Evolutionary conservation across 2,113 vertebrate genomes (phyloP).

Genomic region (Sander vitreus): DNA sequence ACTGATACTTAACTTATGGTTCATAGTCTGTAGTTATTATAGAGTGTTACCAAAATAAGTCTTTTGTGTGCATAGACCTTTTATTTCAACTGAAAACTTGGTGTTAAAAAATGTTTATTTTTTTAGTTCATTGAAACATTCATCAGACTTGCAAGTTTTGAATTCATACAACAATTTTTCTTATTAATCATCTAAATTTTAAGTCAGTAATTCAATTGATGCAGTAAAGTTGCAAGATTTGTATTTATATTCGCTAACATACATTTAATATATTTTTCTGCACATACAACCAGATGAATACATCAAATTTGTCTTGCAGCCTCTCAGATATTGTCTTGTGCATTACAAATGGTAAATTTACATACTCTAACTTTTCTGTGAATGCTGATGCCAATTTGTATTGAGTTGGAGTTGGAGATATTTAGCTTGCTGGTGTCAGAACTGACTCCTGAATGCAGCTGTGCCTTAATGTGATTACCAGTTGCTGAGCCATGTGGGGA

Average conservation of each 20-base stretch:
- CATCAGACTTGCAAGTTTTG: background rate
- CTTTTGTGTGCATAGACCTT: too few species aligned
- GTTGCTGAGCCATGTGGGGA: slow-evolving; percentile 59
- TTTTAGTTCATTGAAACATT: too few species aligned
- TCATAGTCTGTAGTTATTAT: too few species aligned
- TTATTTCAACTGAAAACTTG: too few species aligned
- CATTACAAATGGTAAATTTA: slow-evolving; percentile 63
- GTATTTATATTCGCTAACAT: background rate
- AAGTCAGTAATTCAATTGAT: background rate
- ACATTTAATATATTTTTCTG: slow-evolving; percentile 8
- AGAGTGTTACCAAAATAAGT: too few species aligned
- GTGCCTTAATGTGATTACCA: slow-evolving; percentile 69
- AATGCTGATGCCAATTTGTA: slow-evolving; percentile 48
- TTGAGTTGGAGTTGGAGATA: slow-evolving; percentile 47
- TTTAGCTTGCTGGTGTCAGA: slow-evolving; percentile 57
- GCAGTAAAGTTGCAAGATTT: background rate
- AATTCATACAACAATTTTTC: background rate
- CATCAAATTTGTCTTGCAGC: slow-evolving; percentile 19
- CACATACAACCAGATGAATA: slow-evolving; percentile 13
- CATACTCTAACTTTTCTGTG: slow-evolving; percentile 52
- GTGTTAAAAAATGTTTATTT: too few species aligned
- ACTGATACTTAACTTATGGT: too few species aligned
- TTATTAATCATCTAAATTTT: background rate
- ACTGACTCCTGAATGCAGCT: slow-evolving; percentile 51
- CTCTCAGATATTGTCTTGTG: slow-evolving; percentile 40